Base-by-base conservation (phyloP, 2,888 invertebrate genomes). In the Acronicta aceris region DNA sequence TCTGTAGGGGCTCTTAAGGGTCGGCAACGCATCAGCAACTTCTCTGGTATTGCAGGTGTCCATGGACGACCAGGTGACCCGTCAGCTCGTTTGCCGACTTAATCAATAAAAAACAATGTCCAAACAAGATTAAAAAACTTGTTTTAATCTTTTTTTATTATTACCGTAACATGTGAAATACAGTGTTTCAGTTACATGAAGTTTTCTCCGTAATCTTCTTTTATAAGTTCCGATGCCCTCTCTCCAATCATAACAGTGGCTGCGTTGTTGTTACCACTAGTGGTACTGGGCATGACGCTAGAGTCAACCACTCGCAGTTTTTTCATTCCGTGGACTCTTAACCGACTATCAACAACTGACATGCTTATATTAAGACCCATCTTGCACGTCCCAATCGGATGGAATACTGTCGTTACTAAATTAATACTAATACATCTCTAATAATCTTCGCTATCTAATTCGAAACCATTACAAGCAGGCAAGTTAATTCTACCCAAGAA, bases 211-310 rank as follows among this genome's bases (percentile, higher is more conserved):
- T 46, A 40, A 53, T 60, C 61, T 47, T 53, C 33, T 72, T 95
- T 95, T 13, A 96, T 94, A 82, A 96, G 77, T 76, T 96, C 96
- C 0, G 95, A 87, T 0, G 95, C 95, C 78, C 95, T 95, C 74
- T 96, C 96, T 0, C 92, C 96, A n/a, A 96, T 95, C 96, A 96
- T 96, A 6, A 95, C 91, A 2, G 92, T 87, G 0, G 96, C 95
- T 0, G 95, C 96, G 68, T 95, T 95, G 0, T 95, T 96, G 74
- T 96, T 96, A 0, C 95, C 96, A 6, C 95, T 95, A 0, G 91
- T 88, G 1, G 95, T 94, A 33, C 87, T 86, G 0, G 96, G 96
- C 95, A 96, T 96, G 13, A 96, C 89, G 61, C 95, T 95, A 0
- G 96, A 95, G 70, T 96, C 96, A 8, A 95, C 95, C 0, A 96